phyloP scores from a whole-genome alignment of 2,797 vertebrate species.

The Miichthys miiuy region DNA sequence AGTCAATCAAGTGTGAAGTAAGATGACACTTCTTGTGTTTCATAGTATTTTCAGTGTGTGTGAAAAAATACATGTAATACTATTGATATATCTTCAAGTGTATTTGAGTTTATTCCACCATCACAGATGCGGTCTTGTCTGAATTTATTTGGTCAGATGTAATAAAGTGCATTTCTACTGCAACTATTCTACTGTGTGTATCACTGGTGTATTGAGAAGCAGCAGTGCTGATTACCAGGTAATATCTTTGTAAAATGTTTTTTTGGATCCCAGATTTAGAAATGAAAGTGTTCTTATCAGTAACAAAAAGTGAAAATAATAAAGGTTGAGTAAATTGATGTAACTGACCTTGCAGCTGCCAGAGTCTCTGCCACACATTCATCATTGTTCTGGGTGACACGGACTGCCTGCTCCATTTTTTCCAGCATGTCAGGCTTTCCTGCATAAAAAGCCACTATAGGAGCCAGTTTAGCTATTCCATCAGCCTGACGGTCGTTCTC shows the following conservation, averaged over 20 bases:
- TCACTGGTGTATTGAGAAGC: too few species aligned
- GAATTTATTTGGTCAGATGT: not conserved
- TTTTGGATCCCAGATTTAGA: not conserved
- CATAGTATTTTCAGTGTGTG: too few species aligned
- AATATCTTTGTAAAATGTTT: too few species aligned
- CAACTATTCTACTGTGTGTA: too few species aligned
- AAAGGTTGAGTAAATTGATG: not conserved
- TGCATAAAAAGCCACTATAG: constrained; percentile 84
- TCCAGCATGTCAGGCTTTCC: constrained; percentile 84
- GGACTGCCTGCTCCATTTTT: constrained; percentile 79
- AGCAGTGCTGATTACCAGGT: too few species aligned
- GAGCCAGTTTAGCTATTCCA: constrained; percentile 84
- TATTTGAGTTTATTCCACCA: not conserved
- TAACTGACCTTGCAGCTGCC: constrained; percentile 82
- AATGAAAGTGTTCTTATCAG: not conserved
- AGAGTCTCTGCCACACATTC: constrained; percentile 83
- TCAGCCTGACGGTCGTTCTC: constrained; percentile 83
- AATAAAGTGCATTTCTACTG: not conserved
- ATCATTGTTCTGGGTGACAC: constrained; percentile 86
- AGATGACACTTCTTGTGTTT: too few species aligned
- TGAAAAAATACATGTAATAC: not conserved
- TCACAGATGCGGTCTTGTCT: not conserved
- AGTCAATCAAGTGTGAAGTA: too few species aligned
- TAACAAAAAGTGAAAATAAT: not conserved
- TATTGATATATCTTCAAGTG: not conserved